These are phyloP conservation scores for Gymnogyps californianus DNA, from an alignment of 2,113 vertebrate genomes.

Conservation along the genomic window DNA sequence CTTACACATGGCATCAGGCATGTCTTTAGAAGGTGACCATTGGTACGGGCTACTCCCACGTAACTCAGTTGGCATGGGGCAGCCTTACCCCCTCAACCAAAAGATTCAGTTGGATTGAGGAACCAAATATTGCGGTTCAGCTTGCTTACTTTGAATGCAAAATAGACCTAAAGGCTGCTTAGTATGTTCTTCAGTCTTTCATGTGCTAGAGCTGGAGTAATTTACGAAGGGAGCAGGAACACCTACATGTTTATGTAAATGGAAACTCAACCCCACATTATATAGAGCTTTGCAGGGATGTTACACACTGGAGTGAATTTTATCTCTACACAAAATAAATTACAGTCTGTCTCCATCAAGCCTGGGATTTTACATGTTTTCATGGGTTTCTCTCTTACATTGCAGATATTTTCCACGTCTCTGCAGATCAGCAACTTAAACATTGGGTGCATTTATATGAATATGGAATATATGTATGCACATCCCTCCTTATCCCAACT, in stretches of 20 bases:
- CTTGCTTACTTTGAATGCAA: background rate
- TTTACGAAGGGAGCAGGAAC: background rate
- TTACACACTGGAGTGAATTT: background rate
- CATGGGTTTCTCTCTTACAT: background rate
- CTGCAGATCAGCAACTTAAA: background rate
- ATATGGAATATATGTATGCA: background rate
- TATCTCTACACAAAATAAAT: background rate
- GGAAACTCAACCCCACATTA: background rate
- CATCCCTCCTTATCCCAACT: background rate
- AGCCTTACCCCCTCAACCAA: background rate
- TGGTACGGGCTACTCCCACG: background rate
- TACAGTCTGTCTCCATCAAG: background rate
- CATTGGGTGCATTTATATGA: background rate
- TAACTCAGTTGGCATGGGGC: background rate
- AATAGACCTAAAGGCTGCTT: background rate
- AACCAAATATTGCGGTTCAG: background rate
- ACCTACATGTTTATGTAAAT: background rate
- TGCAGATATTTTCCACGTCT: background rate
- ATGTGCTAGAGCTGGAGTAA: background rate
- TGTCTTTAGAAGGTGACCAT: background rate
- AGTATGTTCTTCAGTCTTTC: background rate
- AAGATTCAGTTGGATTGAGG: background rate
- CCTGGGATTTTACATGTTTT: background rate
- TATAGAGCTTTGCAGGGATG: background rate
- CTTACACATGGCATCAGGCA: background rate